Evolutionary conservation across 2,113 vertebrate genomes (phyloP).

Genomic region (Eolophus roseicapilla): DNA sequence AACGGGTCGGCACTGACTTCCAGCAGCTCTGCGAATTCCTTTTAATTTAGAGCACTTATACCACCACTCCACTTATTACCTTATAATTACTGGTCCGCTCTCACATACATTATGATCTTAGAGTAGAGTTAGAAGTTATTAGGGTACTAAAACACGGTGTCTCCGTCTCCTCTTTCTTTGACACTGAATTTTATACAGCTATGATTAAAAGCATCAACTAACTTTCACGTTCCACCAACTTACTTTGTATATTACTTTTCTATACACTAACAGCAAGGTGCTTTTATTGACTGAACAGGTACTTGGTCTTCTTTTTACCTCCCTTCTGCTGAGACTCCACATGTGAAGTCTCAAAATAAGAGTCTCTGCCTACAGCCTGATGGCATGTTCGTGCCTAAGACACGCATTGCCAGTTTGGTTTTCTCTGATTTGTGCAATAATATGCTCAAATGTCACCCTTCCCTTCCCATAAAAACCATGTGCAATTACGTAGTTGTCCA

Average conservation of each 20-base stretch:
- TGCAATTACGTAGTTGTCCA: not conserved
- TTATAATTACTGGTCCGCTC: constrained; percentile 78
- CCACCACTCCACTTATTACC: constrained; percentile 78
- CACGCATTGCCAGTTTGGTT: not conserved
- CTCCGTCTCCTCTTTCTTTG: constrained; percentile 25
- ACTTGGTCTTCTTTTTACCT: not conserved
- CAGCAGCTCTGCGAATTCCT: constrained; percentile 76
- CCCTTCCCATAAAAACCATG: not conserved
- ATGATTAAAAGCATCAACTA: constrained; percentile 65
- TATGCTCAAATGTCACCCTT: not conserved
- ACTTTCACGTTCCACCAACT: constrained; percentile 9
- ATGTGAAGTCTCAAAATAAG: not conserved
- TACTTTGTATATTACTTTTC: not conserved
- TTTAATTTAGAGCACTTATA: constrained; percentile 84
- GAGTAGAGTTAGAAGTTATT: constrained; percentile 77
- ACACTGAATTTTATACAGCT: constrained; percentile 63
- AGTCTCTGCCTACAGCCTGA: not conserved
- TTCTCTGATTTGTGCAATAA: not conserved
- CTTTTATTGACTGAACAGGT: not conserved
- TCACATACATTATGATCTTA: constrained; percentile 76
- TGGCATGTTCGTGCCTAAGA: not conserved
- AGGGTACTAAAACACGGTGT: constrained; percentile 73
- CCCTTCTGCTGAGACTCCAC: not conserved
- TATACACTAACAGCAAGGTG: not conserved
- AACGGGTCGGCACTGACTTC: constrained; percentile 77